These are phyloP conservation scores for Silvanus unidentatus DNA, from an alignment of 2,888 invertebrate genomes.

Conservation along the genomic window DNA sequence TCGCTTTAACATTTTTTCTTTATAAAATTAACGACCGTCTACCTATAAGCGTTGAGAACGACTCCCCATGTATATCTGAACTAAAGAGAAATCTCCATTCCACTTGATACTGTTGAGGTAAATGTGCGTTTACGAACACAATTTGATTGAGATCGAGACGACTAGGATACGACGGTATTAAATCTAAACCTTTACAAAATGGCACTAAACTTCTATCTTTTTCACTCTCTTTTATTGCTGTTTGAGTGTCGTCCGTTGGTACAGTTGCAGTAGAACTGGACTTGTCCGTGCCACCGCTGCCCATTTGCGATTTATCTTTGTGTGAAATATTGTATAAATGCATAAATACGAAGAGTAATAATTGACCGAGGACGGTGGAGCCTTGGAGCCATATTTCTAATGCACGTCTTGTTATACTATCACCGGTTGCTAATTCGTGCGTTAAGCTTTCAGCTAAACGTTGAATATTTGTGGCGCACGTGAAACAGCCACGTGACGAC, in stretches of 20 bases:
- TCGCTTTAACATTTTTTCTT: not conserved
- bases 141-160: slow-evolving; percentile 70
- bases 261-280: slow-evolving; percentile 11
- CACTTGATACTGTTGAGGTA: slow-evolving; percentile 67
- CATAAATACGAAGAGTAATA: slow-evolving; percentile 51
- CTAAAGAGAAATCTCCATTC: slow-evolving; percentile 87
- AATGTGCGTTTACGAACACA: slow-evolving; percentile 71
- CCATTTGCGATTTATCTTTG: slow-evolving; percentile 39
- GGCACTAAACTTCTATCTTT: slow-evolving; percentile 50
- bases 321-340: slow-evolving; percentile 51
- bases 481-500: slow-evolving; percentile 56
- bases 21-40: slow-evolving; percentile 8
- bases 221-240: slow-evolving; percentile 35
- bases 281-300: slow-evolving; percentile 20
- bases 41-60: slow-evolving; percentile 76
- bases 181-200: slow-evolving; percentile 58
- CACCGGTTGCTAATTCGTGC: slow-evolving; percentile 46
- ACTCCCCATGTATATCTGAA: slow-evolving; percentile 82
- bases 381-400: slow-evolving; percentile 49
- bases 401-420: slow-evolving; percentile 42
- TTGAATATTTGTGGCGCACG: slow-evolving; percentile 52
- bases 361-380: slow-evolving; percentile 47
- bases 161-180: slow-evolving; percentile 72
- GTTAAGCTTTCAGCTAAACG: slow-evolving; percentile 55
- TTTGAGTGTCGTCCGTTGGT: slow-evolving; percentile 23